Conservation (phyloP, 2,888 invertebrate species). For the Agrilus biguttatus region DNA sequence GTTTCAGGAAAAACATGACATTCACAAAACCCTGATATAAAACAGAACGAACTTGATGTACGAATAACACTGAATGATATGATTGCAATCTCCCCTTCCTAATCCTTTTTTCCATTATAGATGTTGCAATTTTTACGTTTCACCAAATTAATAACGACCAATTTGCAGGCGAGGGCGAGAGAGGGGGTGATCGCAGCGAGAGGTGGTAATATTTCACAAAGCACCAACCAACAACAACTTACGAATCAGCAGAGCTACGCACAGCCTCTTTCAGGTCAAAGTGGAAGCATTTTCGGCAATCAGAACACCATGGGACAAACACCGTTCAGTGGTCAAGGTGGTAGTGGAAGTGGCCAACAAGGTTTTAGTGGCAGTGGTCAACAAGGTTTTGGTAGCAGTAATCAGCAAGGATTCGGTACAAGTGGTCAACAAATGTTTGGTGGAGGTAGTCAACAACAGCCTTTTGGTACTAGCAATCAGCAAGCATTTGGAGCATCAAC, state of each 20-base stretch:
- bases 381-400: neutral
- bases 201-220: conserved; percentile 30
- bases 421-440: neutral
- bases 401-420: conserved; percentile 1
- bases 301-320: conserved; percentile 2
- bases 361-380: neutral
- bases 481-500: conserved; percentile 18
- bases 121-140: too few relatives aligned
- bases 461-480: neutral
- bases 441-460: neutral
- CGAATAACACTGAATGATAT: too few relatives aligned
- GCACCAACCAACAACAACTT: conserved; percentile 7
- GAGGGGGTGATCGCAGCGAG: conserved; percentile 40
- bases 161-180: conserved; percentile 43
- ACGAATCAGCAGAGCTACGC: conserved; percentile 6
- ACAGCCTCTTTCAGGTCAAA: conserved; percentile 2
- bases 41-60: too few relatives aligned
- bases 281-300: conserved; percentile 8
- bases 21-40: too few relatives aligned
- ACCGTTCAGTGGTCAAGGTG: conserved; percentile 1
- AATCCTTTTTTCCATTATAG: too few relatives aligned
- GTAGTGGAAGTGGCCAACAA: neutral
- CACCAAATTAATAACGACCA: neutral
- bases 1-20: too few relatives aligned
- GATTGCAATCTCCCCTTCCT: too few relatives aligned